Percentiles rank a stretch among this genome's conserved stretches.
Evolutionary conservation across 1,140 invertebrate genomes (phyloP).

Genomic region (Heliothis virescens): DNA sequence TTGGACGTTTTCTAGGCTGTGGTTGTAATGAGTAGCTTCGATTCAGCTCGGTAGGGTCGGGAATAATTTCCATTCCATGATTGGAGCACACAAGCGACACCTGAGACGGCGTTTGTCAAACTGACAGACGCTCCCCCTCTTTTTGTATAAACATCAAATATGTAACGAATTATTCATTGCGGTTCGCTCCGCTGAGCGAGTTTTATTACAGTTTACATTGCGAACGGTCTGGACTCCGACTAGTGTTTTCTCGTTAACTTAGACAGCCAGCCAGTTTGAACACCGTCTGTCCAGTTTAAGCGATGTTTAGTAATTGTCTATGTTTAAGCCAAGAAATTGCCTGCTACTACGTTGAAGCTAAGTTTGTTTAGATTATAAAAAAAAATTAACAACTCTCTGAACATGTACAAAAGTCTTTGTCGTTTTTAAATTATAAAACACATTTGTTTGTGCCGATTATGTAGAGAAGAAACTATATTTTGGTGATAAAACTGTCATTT

Average conservation of each 20-base stretch:
- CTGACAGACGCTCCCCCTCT: conserved; percentile 63
- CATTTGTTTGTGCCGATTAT: too few species aligned
- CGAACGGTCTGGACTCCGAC: conserved; percentile 11
- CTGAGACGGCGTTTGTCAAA: conserved; percentile 74
- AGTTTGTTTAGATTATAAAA: too few species aligned
- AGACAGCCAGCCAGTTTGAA: conserved; percentile 10
- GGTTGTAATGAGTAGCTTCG: conserved; percentile 31
- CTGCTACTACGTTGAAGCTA: neutral
- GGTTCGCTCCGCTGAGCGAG: conserved; percentile 39
- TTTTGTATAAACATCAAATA: conserved; percentile 77
- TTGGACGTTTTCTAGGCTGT: conserved; percentile 33
- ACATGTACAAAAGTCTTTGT: too few species aligned
- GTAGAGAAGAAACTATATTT: too few species aligned
- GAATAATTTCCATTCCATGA: conserved; percentile 80
- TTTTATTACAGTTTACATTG: conserved; percentile 47
- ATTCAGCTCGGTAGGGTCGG: conserved; percentile 40
- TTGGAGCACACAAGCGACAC: conserved; percentile 72
- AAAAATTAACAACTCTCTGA: too few species aligned
- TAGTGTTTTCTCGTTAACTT: conserved; percentile 35
- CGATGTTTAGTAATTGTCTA: conserved; percentile 11
- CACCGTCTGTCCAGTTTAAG: conserved; percentile 15
- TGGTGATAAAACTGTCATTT: too few species aligned
- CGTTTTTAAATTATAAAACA: too few species aligned
- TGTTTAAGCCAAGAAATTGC: neutral
- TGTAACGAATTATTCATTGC: conserved; percentile 70